A percentile compares a stretch with the other conserved stretches of the same genome.
Conservation (phyloP, 2,113 vertebrate genomes). For the Boleophthalmus pectinirostris region DNA sequence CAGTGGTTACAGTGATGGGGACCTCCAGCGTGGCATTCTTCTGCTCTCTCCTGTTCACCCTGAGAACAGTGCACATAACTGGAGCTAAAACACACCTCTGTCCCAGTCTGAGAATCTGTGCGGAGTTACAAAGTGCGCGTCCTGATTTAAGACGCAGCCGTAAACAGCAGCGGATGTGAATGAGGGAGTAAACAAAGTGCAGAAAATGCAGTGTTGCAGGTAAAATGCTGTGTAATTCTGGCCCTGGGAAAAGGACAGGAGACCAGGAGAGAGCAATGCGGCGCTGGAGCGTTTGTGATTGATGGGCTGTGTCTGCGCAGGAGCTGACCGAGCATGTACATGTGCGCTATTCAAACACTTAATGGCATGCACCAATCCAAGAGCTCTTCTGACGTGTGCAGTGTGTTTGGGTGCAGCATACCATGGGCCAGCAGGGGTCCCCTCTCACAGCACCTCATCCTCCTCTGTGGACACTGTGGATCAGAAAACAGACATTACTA, state of each 20-base stretch:
- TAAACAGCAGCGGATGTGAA: constrained; percentile 29
- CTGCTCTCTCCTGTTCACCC: background rate
- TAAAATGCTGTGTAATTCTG: constrained; percentile 69
- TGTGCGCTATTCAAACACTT: constrained; percentile 60
- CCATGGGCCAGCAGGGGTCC: constrained; percentile 20
- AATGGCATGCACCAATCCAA: constrained; percentile 46
- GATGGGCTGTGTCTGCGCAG: constrained; percentile 71
- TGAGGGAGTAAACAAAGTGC: constrained; percentile 36
- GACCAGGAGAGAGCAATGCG: constrained; percentile 62
- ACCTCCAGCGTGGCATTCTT: background rate
- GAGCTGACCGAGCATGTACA: constrained; percentile 76
- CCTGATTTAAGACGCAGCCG: constrained; percentile 18
- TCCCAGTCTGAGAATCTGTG: background rate
- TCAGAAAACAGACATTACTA: constrained; percentile 21
- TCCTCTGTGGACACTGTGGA: constrained; percentile 22
- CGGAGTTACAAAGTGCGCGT: constrained; percentile 8
- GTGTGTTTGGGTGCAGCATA: constrained; percentile 16
- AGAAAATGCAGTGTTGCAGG: constrained; percentile 58
- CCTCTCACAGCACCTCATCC: background rate
- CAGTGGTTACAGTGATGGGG: constrained; percentile 5
- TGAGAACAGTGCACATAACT: background rate
- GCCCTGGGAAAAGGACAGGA: constrained; percentile 46
- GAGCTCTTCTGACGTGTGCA: constrained; percentile 20
- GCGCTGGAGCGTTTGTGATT: constrained; percentile 69
- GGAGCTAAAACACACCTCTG: background rate